These are phyloP conservation scores for Drusus annulatus DNA, from an alignment of 1,140 invertebrate genomes.

Conservation along the genomic window DNA sequence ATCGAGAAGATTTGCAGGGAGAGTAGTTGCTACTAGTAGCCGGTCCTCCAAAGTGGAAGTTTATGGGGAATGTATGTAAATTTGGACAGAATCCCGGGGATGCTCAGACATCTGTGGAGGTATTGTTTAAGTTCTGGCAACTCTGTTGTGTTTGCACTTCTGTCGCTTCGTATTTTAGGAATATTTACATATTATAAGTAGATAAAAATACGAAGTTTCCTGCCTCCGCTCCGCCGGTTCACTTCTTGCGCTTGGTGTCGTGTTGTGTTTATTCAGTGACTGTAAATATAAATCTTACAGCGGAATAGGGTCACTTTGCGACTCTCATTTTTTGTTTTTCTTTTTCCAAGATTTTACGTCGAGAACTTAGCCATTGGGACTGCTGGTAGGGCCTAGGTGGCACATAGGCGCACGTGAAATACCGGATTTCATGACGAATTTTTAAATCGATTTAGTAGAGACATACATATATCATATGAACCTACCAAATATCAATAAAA, in stretches of 20 bases:
- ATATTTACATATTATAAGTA: constrained; percentile 44
- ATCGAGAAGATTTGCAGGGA: constrained; percentile 1
- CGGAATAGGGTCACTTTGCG: not conserved
- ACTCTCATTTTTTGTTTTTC: no score
- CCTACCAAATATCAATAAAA: no score
- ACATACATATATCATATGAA: no score
- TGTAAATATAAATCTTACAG: not conserved
- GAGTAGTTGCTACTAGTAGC: not conserved
- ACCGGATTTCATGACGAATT: no score
- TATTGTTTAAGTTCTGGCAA: constrained; percentile 47
- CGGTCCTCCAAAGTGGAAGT: constrained; percentile 10
- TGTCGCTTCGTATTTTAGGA: constrained; percentile 35
- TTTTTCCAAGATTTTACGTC: no score
- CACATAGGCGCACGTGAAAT: no score
- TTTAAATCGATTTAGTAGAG: no score
- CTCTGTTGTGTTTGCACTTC: constrained; percentile 40
- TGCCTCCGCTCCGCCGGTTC: constrained; percentile 8
- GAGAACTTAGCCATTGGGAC: no score
- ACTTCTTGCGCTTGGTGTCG: not conserved
- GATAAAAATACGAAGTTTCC: constrained; percentile 29
- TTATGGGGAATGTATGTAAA: constrained; percentile 46
- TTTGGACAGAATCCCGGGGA: constrained; percentile 36
- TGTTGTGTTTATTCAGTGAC: not conserved
- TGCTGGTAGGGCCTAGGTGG: no score
- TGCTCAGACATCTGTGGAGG: constrained; percentile 44